These are phyloP conservation scores for Astropecten irregularis DNA, from an alignment of 53 echinoderm and acorn worm species.

Conservation along the genomic window DNA sequence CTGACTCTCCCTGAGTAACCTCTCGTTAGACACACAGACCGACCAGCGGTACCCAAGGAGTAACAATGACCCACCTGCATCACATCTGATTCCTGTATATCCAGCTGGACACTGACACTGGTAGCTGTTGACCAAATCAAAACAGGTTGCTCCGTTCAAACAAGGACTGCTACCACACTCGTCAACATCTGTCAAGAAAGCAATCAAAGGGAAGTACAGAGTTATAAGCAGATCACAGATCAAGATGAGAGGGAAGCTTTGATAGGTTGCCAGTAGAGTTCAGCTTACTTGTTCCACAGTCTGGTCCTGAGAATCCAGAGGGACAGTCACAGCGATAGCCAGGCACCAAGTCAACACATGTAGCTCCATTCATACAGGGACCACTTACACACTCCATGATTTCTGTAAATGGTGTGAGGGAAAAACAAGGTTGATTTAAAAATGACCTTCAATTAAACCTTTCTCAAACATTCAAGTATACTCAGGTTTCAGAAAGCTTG, in stretches of 20 bases:
- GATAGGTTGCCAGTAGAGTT: background rate
- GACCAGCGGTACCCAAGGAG: too few relatives aligned
- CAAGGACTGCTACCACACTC: conserved; percentile 43
- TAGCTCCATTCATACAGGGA: conserved; percentile 44
- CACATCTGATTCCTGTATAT: conserved; percentile 19
- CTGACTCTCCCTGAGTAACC: too few relatives aligned
- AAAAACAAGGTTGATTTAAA: too few relatives aligned
- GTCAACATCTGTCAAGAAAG: conserved; percentile 21
- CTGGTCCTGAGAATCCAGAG: conserved; percentile 6
- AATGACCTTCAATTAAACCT: background rate
- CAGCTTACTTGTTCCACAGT: conserved; percentile 5
- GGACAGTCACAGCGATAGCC: conserved; percentile 23
- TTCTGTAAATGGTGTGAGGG: too few relatives aligned
- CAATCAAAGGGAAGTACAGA: background rate
- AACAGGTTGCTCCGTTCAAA: conserved; percentile 35
- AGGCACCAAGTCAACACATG: conserved; percentile 18
- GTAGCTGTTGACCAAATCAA: conserved; percentile 35
- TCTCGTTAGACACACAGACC: too few relatives aligned
- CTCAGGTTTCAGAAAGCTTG: too few relatives aligned
- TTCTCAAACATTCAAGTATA: too few relatives aligned
- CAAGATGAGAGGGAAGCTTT: too few relatives aligned
- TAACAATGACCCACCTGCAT: background rate
- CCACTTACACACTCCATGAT: conserved; percentile 25
- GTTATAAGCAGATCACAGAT: background rate
- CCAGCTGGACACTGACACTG: conserved; percentile 33